Conservation (phyloP, 2,113 vertebrate species). For the Grus americana region DNA sequence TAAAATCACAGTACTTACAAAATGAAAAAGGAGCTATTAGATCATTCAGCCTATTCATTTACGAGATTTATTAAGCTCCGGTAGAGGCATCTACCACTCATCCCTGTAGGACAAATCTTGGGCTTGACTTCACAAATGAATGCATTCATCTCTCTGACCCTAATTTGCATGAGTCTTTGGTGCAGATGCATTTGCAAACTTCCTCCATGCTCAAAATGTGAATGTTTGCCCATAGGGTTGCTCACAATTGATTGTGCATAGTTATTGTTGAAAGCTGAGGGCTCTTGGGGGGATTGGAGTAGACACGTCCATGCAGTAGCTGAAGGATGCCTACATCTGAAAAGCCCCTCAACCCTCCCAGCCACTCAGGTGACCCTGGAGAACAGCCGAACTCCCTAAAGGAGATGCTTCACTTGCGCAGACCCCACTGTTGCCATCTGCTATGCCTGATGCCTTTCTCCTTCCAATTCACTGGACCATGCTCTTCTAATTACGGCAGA, state of each 20-base stretch:
- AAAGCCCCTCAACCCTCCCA: not conserved
- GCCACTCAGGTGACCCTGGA: not conserved
- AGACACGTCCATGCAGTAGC: not conserved
- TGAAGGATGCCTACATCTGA: not conserved
- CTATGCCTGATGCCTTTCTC: not conserved
- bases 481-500: not conserved
- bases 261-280: not conserved
- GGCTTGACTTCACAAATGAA: not conserved
- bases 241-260: not conserved
- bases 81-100: not conserved
- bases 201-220: not conserved
- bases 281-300: not conserved
- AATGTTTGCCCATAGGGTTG: not conserved
- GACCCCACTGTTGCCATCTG: not conserved
- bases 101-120: not conserved
- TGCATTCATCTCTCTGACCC: not conserved
- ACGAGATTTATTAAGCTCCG: not conserved
- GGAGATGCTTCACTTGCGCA: rapidly evolving
- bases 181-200: not conserved
- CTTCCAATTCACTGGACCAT: not conserved
- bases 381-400: not conserved
- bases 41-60: not conserved
- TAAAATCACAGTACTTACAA: not conserved
- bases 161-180: not conserved
- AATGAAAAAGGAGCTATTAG: not conserved